These are phyloP conservation scores for Nesogale talazaci DNA, from an alignment of 2,113 vertebrate genomes.

Conservation along the genomic window DNA sequence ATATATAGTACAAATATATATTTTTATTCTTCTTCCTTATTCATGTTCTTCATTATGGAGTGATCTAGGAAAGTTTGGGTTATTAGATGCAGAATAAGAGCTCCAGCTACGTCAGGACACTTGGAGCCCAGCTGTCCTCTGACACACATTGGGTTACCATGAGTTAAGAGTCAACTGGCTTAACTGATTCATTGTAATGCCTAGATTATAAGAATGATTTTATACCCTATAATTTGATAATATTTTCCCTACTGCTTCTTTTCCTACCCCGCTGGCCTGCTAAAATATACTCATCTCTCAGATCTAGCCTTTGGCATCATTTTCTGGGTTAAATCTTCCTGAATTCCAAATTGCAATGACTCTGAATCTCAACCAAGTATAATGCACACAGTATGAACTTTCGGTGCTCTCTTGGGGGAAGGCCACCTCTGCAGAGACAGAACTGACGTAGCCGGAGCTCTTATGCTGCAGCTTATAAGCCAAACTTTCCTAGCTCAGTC, in stretches of 20 bases:
- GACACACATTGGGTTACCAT: not conserved
- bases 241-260: not conserved
- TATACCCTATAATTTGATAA: not conserved
- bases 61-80: not conserved
- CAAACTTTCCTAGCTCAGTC: constrained; percentile 12
- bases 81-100: constrained; percentile 1
- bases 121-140: not conserved
- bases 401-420: constrained; percentile 16
- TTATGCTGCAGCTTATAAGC: not conserved
- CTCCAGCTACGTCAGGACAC: not conserved
- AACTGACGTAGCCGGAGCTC: too few species aligned
- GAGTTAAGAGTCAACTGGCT: not conserved
- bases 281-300: constrained; percentile 21
- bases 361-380: constrained; percentile 22
- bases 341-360: not conserved
- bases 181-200: not conserved
- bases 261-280: not conserved
- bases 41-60: constrained; percentile 45
- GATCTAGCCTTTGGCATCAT: not conserved
- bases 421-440: not conserved
- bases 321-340: not conserved
- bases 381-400: not conserved
- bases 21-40: not conserved
- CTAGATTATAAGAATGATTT: constrained; percentile 30
- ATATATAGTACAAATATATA: too few species aligned